These are phyloP conservation scores for Tuta absoluta DNA, from an alignment of 2,888 invertebrate species.

Conservation along the genomic window DNA sequence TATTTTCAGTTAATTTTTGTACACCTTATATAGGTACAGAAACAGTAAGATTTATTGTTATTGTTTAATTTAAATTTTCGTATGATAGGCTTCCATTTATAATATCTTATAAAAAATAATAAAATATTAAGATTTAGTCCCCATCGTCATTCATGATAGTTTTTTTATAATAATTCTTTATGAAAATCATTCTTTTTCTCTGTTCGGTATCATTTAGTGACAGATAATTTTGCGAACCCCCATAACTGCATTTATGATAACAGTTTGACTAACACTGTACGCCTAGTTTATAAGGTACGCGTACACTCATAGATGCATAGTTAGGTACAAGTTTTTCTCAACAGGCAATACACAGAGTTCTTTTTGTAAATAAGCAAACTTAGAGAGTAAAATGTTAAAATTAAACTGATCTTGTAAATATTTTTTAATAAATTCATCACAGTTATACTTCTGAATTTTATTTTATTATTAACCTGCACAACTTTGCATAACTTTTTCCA, in stretches of 20 bases:
- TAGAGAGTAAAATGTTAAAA: neutral
- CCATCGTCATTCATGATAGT: too few relatives aligned
- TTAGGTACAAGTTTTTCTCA: too few relatives aligned
- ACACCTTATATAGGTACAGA: too few relatives aligned
- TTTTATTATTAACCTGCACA: neutral
- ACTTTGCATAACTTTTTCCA: too few relatives aligned
- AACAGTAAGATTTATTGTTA: neutral
- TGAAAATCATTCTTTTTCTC: neutral
- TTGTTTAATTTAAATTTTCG: neutral
- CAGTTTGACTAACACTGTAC: slow-evolving; percentile 6
- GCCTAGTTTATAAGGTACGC: neutral
- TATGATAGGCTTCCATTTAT: neutral
- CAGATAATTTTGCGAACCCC: neutral
- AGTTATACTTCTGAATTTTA: slow-evolving; percentile 13
- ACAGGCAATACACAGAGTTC: too few relatives aligned
- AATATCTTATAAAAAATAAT: neutral
- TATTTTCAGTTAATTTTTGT: too few relatives aligned
- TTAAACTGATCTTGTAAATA: slow-evolving; percentile 23
- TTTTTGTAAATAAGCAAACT: too few relatives aligned
- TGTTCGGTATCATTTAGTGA: neutral
- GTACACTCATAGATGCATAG: neutral
- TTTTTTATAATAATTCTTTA: too few relatives aligned
- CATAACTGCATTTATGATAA: neutral
- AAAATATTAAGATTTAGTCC: neutral
- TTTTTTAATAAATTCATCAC: slow-evolving; percentile 27